Base-by-base conservation (phyloP, 2,888 invertebrate species). In the Heliconius ismenius region DNA sequence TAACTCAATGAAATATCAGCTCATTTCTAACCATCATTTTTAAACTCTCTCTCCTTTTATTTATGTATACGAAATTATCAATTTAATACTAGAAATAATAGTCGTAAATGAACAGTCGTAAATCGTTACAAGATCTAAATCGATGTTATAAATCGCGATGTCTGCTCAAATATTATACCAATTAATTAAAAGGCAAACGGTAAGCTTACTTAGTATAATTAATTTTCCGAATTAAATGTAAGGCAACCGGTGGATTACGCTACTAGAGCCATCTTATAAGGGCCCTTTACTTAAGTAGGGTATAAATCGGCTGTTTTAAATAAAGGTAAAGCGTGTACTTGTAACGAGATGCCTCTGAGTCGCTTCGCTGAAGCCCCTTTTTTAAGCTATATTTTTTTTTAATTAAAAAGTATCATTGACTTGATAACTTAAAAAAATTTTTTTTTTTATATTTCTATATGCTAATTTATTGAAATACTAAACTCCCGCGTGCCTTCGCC, bases 161-260 rank as follows among this genome's bases (percentile, higher is more conserved):
- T 69, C 77, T 78, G 83, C 79, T 83, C 82, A 83, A 84, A 85
- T 84, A 83, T 85, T 83, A 83, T 77, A 78, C 80, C 80, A 82
- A 82, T 83, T 81, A 82, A 83, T 82, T 82, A 81, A 79, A 81
- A 79, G 79, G 81, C 72, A 80, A 81, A 82, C 80, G 80, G 73
- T 78, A 79, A 78, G 79, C 78, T 80, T 77, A 78, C 78, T 82
- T 79, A 80, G 76, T 79, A 79, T 79, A 82, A 81, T 81, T 81
- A 83, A 82, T 82, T 81, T 81, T 78, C 77, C 70, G 76, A 80
- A 81, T 81, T 78, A 76, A 79, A 78, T 68, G 79, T 74, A 78
- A 76, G 75, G 73, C 76, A 73, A 39, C 70, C 64, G 36, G 64
- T 75, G 75, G 79, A 79, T 79, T 77, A 78, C 58, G 78, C 60